phyloP scores from a whole-genome alignment of 2,797 vertebrate species.

The Cyprinodon diabolis region DNA sequence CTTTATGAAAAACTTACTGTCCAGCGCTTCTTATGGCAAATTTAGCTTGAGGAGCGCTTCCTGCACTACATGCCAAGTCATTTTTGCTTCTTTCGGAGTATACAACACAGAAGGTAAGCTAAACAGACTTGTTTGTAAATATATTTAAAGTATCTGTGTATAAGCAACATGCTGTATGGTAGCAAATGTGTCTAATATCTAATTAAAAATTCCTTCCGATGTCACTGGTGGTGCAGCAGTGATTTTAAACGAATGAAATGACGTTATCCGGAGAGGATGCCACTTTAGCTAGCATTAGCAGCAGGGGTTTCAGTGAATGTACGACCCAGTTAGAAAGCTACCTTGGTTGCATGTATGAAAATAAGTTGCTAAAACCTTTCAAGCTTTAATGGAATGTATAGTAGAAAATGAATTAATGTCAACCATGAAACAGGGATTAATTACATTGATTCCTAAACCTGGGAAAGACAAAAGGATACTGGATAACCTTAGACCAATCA shows the following conservation, averaged over 20 bases:
- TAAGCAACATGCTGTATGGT: rapidly evolving
- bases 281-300: conserved; percentile 39
- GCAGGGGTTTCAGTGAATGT: conserved; percentile 16
- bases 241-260: conserved; percentile 7
- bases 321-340: conserved; percentile 9
- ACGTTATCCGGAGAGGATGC: not conserved
- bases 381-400: too few species aligned
- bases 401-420: too few species aligned
- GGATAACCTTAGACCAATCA: too few species aligned
- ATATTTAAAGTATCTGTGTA: not conserved
- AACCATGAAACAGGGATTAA: too few species aligned
- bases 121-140: conserved; percentile 17
- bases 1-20: too few species aligned
- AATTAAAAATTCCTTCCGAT: rapidly evolving
- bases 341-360: conserved; percentile 1
- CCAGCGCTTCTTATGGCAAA: too few species aligned
- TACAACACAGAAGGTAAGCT: conserved; percentile 66
- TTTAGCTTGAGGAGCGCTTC: too few species aligned
- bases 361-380: not conserved
- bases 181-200: not conserved
- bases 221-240: not conserved
- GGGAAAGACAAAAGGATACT: too few species aligned
- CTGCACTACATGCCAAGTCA: conserved; percentile 40
- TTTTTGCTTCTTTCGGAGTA: conserved; percentile 35
- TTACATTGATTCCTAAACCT: too few species aligned